A percentile compares a stretch with the other conserved stretches of the same genome.
Evolutionary conservation across 2,113 vertebrate species (phyloP).

Genomic region (Syngnathus floridae): DNA sequence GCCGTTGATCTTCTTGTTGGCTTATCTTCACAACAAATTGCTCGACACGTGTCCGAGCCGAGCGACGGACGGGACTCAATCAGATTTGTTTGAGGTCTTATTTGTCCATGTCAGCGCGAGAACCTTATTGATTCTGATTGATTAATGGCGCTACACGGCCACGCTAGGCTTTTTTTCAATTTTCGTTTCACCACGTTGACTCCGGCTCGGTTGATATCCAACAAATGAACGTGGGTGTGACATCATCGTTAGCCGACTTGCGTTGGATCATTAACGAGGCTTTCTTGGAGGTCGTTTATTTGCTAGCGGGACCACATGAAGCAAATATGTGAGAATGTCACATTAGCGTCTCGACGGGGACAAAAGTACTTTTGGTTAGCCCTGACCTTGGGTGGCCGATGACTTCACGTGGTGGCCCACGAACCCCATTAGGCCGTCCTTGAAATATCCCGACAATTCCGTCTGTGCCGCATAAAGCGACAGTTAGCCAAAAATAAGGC

Average conservation of each 20-base stretch:
- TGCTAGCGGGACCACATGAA: neutral
- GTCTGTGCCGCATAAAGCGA: neutral
- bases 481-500: neutral
- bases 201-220: neutral
- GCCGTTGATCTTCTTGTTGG: conserved; percentile 20
- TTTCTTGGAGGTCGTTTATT: neutral
- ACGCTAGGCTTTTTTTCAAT: neutral
- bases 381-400: neutral
- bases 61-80: neutral
- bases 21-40: conserved; percentile 18
- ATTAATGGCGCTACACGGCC: neutral
- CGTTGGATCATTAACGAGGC: neutral
- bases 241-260: neutral
- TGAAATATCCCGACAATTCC: neutral
- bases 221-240: neutral
- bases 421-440: neutral
- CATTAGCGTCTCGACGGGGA: neutral
- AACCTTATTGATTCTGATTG: neutral
- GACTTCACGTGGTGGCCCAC: neutral
- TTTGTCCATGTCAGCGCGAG: neutral
- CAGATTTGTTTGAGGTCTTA: conserved; percentile 1
- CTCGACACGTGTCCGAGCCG: neutral
- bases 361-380: neutral
- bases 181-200: neutral
- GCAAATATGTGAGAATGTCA: conserved; percentile 3